Percentiles rank a stretch among this genome's conserved stretches.
Evolutionary conservation across 2,113 vertebrate species (phyloP).

Genomic region (Sus scrofa): T2T-Sscrofa CM000824.6:174702001-174702500

Average conservation of each 20-base stretch:
- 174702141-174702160: not conserved
- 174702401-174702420: too few species aligned
- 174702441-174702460: too few species aligned
- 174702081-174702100: not conserved
- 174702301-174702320: too few species aligned
- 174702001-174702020: not conserved
- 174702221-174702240: not conserved
- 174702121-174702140: not conserved
- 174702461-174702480: too few species aligned
- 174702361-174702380: too few species aligned
- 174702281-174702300: too few species aligned
- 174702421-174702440: too few species aligned
- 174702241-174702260: not conserved
- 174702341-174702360: too few species aligned
- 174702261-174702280: too few species aligned
- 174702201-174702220: conserved; percentile 4
- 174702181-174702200: not conserved
- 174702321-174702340: too few species aligned
- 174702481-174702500: too few species aligned
- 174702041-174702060: not conserved
- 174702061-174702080: not conserved
- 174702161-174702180: not conserved
- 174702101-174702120: not conserved
- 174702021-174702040: not conserved
- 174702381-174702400: too few species aligned